phyloP scores from a whole-genome alignment of 1,140 invertebrate genomes.

The Sitophilus oryzae region DNA sequence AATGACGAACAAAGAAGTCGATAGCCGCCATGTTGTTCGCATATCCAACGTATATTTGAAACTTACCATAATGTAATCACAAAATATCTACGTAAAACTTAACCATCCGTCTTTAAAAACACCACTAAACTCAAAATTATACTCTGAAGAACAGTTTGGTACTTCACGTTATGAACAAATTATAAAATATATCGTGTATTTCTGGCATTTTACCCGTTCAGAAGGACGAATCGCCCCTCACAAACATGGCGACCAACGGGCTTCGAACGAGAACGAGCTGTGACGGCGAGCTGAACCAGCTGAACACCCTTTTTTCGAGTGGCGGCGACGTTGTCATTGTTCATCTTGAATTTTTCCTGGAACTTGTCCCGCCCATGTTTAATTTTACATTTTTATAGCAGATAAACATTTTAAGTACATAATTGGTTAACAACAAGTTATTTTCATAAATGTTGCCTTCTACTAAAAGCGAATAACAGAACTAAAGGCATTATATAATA shows the following conservation, averaged over 20 bases:
- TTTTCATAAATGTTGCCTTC: no score
- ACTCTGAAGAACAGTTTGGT: constrained; percentile 46
- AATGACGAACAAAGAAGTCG: constrained; percentile 48
- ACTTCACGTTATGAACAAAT: constrained; percentile 49
- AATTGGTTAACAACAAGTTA: no score
- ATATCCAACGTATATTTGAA: constrained; percentile 36
- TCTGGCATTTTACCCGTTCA: constrained; percentile 49
- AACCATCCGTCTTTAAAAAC: constrained; percentile 49
- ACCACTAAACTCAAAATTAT: constrained; percentile 41
- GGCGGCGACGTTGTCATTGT: not conserved
- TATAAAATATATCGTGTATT: constrained; percentile 48
- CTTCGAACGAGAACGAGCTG: not conserved
- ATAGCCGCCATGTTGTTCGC: constrained; percentile 55
- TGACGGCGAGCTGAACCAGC: not conserved
- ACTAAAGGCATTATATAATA: no score
- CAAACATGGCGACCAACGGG: constrained; percentile 53
- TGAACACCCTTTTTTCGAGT: not conserved
- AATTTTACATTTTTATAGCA: no score
- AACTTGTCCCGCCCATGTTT: no score
- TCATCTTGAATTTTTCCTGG: no score
- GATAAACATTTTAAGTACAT: no score
- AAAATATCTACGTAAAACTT: constrained; percentile 48
- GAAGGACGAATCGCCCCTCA: constrained; percentile 50
- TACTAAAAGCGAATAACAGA: no score
- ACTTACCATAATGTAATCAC: constrained; percentile 61